Base-by-base conservation (phyloP, 2,113 vertebrate genomes). In the Perca schrenkii region DNA sequence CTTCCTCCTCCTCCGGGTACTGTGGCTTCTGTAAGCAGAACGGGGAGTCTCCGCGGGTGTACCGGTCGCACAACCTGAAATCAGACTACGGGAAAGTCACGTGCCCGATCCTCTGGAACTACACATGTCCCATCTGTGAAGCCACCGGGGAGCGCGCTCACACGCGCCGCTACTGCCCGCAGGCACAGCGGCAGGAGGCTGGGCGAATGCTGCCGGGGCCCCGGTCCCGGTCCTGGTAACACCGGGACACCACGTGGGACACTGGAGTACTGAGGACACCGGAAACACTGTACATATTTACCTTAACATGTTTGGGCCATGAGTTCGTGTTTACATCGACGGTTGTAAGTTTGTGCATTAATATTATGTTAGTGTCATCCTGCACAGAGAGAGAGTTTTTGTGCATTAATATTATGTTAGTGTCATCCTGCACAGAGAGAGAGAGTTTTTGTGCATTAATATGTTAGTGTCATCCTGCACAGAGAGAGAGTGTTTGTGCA, bases 1-100 rank as follows among this genome's bases (percentile, higher is more conserved):
- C 31, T 25, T 25, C 25, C 34, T 34, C 40, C 40, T 19, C 80
- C 8, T 3, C 78, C 0, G 34, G 63, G 40, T 74, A 11, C 74
- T 94, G 93, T 50, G 93, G 92, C 77, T 97, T 97, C 81, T 97
- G 97, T 71, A 95, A 93, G 17, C 96, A 97, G 73, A 98, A 97
- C 0, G 96, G 96, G 0, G 97, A 97, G 79, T 91, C 95, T 3
- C 75, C 81, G 0, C 56, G 85, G 0, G 91, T 98, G 14, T 97
- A 96, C 82, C 28, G 88, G 1, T 96, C 95, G 0, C 97, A 98
- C 89, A 83, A 49, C 68, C 94, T 98, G 61, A 97, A 94, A 73
- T 76, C 91, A 0, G 78, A 82, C 0, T 92, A 96, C 13, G 96
- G 97, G 0, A 93, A 65, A 40, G 92, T 97, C 11, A 4, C 75